phyloP scores from a whole-genome alignment of 2,888 invertebrate species.

The Cybosia mesomella region DNA sequence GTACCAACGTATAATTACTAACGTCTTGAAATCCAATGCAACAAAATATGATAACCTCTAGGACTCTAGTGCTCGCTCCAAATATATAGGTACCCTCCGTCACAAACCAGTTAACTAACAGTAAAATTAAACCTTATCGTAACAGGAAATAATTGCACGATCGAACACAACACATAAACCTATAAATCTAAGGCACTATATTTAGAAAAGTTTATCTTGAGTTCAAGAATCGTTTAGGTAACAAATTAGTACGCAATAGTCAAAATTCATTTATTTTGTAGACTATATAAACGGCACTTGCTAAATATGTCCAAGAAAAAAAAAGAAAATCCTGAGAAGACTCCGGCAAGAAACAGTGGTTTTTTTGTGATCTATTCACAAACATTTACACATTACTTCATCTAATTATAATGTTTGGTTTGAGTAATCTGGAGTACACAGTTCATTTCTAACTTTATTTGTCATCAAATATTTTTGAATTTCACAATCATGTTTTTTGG shows the following conservation, averaged over 20 bases:
- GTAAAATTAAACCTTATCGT: slow-evolving; percentile 21
- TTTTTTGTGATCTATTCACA: no score
- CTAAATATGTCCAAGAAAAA: no score
- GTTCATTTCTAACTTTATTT: background rate
- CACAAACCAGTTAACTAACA: slow-evolving; percentile 3
- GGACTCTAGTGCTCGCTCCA: background rate
- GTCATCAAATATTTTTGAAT: background rate
- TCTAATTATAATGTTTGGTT: background rate
- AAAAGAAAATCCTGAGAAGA: no score
- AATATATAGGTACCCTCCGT: background rate
- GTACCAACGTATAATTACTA: background rate
- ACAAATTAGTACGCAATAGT: slow-evolving; percentile 21
- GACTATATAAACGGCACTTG: no score
- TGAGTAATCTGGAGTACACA: background rate
- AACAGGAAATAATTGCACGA: slow-evolving; percentile 39
- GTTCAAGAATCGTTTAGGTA: slow-evolving; percentile 51
- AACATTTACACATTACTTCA: no score
- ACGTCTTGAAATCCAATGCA: background rate
- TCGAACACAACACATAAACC: slow-evolving; percentile 31
- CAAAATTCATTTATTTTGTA: no score
- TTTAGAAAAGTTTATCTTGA: slow-evolving; percentile 50
- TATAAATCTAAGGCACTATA: slow-evolving; percentile 41
- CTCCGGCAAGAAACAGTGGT: no score
- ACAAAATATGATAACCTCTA: background rate
- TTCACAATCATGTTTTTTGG: background rate